Evolutionary conservation across 1,140 invertebrate species (phyloP).

Genomic region (Cherax destructor): DNA sequence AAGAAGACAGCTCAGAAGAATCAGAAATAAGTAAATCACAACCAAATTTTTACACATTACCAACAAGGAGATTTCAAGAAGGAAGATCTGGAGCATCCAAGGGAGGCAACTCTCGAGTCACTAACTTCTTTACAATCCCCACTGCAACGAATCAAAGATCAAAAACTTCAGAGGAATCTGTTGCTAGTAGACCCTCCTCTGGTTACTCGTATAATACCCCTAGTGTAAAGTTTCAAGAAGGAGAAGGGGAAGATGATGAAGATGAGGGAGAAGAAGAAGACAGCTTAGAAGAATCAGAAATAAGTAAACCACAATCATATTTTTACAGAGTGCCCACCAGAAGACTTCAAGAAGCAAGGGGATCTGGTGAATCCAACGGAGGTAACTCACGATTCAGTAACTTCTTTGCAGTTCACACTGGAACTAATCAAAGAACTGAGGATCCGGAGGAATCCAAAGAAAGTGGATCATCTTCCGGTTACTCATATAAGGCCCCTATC

Average conservation of each 20-base stretch:
- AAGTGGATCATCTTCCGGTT: neutral
- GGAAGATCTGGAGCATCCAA: neutral
- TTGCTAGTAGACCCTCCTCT: neutral
- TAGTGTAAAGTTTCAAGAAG: neutral
- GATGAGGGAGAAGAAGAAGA: neutral
- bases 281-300: neutral
- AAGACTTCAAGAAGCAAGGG: neutral
- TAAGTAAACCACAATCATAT: neutral
- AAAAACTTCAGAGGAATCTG: neutral
- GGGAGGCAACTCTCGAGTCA: neutral
- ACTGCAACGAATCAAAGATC: neutral
- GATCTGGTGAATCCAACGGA: neutral
- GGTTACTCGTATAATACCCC: neutral
- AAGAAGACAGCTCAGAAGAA: neutral
- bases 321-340: neutral
- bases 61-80: neutral
- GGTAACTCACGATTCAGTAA: too few species aligned
- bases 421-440: neutral
- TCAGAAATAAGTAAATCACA: neutral
- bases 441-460: neutral
- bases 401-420: too few species aligned
- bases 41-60: neutral
- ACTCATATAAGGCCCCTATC: neutral
- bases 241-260: neutral
- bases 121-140: conserved; percentile 10